Conservation (phyloP, 2,797 vertebrate genomes). For the Onychomys leucogaster region DNA sequence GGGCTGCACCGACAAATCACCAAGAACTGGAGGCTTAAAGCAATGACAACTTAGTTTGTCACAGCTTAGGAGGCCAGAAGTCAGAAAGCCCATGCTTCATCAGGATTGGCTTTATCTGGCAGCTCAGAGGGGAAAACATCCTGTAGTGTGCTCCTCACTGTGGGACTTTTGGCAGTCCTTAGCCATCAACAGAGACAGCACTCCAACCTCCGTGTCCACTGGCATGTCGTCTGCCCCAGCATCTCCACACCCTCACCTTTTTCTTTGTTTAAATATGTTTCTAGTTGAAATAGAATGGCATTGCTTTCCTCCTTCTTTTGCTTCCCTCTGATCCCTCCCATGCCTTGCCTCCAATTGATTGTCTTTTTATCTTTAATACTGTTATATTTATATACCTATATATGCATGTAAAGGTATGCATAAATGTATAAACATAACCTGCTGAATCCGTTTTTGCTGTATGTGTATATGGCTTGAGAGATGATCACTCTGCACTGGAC, state of each 20-base stretch:
- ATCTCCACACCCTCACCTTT: neutral
- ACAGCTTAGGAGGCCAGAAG: neutral
- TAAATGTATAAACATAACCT: neutral
- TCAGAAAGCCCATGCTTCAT: neutral
- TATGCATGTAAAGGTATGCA: neutral
- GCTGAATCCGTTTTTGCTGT: too few species aligned
- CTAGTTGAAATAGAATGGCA: neutral
- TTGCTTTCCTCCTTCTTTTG: neutral
- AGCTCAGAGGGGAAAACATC: neutral
- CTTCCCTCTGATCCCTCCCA: neutral
- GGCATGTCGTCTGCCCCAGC: neutral
- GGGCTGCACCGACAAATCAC: neutral
- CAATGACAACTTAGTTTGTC: neutral
- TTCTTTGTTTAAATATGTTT: too few species aligned
- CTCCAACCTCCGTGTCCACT: neutral
- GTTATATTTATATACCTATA: neutral
- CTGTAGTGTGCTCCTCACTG: neutral
- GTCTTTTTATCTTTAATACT: neutral
- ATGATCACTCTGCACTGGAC: too few species aligned
- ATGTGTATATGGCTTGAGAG: too few species aligned
- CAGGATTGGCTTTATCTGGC: neutral
- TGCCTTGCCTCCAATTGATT: neutral
- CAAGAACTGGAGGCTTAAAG: neutral
- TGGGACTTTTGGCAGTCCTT: neutral
- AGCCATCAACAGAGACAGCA: neutral